Percentiles rank a stretch among this genome's conserved stretches.
These are phyloP conservation scores for Toxonevra muliebris DNA, from an alignment of 2,888 invertebrate species.

Conservation along the genomic window DNA sequence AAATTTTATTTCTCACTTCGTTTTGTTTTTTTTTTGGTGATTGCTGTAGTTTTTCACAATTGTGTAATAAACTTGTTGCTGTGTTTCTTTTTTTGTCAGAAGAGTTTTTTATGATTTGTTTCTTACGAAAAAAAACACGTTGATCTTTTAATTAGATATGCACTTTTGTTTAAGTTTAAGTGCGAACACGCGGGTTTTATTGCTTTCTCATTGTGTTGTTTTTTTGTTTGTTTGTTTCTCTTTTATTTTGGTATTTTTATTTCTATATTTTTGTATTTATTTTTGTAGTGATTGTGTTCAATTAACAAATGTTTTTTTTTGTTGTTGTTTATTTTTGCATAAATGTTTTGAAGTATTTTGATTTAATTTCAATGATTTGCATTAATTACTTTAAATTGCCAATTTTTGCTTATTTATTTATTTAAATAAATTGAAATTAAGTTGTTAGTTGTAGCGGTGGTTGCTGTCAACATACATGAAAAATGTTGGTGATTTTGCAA, in stretches of 20 bases:
- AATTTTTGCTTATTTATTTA: no score
- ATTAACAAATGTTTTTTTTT: no score
- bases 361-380: no score
- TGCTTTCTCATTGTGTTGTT: not conserved
- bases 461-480: no score
- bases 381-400: no score
- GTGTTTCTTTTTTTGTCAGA: not conserved
- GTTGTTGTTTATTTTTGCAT: not conserved
- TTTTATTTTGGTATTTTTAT: not conserved
- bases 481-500: no score
- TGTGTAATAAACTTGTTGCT: conserved; percentile 1
- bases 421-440: no score
- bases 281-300: not conserved
- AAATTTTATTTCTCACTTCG: not conserved
- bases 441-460: no score
- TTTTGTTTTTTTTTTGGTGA: not conserved
- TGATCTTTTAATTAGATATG: not conserved
- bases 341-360: not conserved
- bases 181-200: conserved; percentile 17
- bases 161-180: conserved; percentile 6
- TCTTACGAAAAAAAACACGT: not conserved
- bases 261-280: not conserved
- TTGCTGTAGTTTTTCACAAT: not conserved
- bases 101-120: not conserved
- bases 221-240: not conserved